Base-by-base conservation (phyloP, 2,888 invertebrate genomes). In the Hydriomena furcata region DNA sequence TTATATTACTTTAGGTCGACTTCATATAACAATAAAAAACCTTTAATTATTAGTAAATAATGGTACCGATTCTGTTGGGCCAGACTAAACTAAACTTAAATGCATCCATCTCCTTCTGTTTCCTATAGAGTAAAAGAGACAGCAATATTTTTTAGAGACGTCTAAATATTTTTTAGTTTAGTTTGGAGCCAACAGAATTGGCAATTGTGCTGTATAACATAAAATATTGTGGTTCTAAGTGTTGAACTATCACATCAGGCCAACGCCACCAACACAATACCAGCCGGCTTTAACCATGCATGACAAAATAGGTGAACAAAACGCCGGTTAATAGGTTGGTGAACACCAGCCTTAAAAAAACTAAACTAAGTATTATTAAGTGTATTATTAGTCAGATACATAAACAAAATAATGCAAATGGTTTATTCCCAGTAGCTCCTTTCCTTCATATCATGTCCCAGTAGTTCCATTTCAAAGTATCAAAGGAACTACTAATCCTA, bases 301-400 rank as follows among this genome's bases (percentile, higher is more conserved):
- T 27, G n/a, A n/a, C 28, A 28, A 10, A 10, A 12, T 24, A 35
- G 8, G 2, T 4, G 25, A 24, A 24, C 24, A 24, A 24, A 6
- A 8, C 25, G 10, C 3, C 27, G 27, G 27, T 27, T 10, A 27
- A 27, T 8, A 8, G n/a, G 8, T 5, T 17, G 34, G 20, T 34
- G 20, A n/a, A 34, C 34, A 8, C 20, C 20, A 21, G 5, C 34
- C 20, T 10, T 11, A 11, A 20, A 6, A 17, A 40, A 34, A 31
- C 23, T 55, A 28, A 59, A 55, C 42, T 52, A 50, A 54, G 59
- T 50, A n/a, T n/a, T n/a, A n/a, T n/a, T n/a, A n/a, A 50, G 47
- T 32, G 31, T 60, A 50, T 46, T 60, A 28, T 58, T 50, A 37
- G 31, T 52, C 38, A 40, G 42, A 35, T 13, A 35, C n/a, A 23